Evolutionary conservation across 2,113 vertebrate genomes (phyloP).

Genomic region (Proteles cristata): DNA sequence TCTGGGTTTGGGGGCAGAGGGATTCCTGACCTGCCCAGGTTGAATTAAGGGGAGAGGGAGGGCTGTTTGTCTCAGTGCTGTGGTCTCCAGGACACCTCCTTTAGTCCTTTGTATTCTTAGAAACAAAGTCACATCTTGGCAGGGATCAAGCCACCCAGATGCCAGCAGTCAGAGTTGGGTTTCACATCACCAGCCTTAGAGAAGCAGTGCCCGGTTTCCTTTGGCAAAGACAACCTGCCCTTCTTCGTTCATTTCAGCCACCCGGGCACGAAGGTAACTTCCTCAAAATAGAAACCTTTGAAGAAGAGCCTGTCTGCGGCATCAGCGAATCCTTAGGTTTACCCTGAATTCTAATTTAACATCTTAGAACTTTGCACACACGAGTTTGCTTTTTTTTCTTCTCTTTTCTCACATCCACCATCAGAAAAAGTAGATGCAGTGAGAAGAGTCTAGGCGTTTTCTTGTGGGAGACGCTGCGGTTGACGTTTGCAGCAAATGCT

Average conservation of each 20-base stretch:
- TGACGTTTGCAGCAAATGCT: background rate
- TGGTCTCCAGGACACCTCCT: conserved; percentile 63
- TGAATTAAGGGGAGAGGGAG: background rate
- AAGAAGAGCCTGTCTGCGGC: background rate
- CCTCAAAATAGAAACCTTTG: conserved; percentile 65
- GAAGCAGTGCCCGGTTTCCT: conserved; percentile 12
- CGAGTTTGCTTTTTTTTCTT: background rate
- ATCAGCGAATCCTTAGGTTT: background rate
- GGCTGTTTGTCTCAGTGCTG: conserved; percentile 24
- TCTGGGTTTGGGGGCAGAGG: background rate
- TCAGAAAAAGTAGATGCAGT: background rate
- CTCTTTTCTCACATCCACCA: background rate
- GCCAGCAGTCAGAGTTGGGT: conserved; percentile 34
- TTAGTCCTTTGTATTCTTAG: conserved; percentile 75
- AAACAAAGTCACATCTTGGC: conserved; percentile 73
- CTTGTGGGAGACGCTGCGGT: background rate
- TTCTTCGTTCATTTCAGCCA: conserved; percentile 5
- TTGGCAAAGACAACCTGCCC: conserved; percentile 28
- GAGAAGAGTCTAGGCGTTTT: background rate
- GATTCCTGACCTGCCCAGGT: background rate
- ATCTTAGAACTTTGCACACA: conserved; percentile 4
- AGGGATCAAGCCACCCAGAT: background rate
- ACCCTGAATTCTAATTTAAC: conserved; percentile 29
- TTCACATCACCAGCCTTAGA: conserved; percentile 56
- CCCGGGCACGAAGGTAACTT: conserved; percentile 33